Base-by-base conservation (phyloP, 2,797 vertebrate genomes). In the Silurus lanzhouensis region DNA sequence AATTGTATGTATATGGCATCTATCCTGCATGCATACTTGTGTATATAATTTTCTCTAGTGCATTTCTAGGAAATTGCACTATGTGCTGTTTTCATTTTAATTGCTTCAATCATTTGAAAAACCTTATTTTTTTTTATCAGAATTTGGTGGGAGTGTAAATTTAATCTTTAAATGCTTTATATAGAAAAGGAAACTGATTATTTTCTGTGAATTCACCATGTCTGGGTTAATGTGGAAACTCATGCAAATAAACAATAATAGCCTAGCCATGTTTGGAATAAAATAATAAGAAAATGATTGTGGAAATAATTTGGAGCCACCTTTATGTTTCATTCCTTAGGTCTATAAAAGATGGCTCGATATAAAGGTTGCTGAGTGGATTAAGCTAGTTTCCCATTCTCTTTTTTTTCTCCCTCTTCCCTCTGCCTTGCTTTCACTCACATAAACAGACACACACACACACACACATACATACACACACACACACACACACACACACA, bases 301-400 rank as follows among this genome's bases (percentile, higher is more conserved):
- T 10, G 75, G 27, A 61, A 77, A 20, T 52, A 52, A 61, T 77
- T 79, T 63, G 13, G 60, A 63, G 58, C 12, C 1, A 63, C 20
- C 58, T 22, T 63, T 46, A 5, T 38, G 76, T 79, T 79, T 79
- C 8, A 63, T 38, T 14, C 20, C 44, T 63, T 58, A 63, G 38
- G 76, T 14, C 58, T 63, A 79, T 61, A 63, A 61, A 63, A 8
- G 13, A 44, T 63, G 77, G 20, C 58, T 63, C 0, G 13, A 60
- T 67, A 55, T 57, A 84, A 77, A 76, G 46, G 60, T 63, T 61
- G 14, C 19, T 7, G 58, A 75, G 17, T 74, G 82, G 15, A 75
- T 83, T 63, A 75, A 46, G 70, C 20, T 48, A 64, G 38, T 64
- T 64, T 27, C 13, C 22, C 5, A 7, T n/a, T 60, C 61, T 68